These are phyloP conservation scores for Gnathonemus longibarbis DNA, from an alignment of 2,113 vertebrate genomes.

Conservation along the genomic window DNA sequence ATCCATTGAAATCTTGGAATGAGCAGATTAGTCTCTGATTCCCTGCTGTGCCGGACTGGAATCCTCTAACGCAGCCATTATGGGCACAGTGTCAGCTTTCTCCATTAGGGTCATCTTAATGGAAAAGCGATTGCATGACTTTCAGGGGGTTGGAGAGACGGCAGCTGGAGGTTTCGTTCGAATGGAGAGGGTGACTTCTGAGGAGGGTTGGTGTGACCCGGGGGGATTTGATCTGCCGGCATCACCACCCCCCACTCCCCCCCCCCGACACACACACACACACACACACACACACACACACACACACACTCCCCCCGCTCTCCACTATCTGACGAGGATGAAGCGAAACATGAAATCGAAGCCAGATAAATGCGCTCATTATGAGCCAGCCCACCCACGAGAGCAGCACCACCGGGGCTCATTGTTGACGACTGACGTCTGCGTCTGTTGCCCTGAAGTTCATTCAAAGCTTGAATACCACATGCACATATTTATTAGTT, in stretches of 20 bases:
- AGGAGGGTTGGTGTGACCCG: background rate
- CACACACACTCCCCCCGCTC: background rate
- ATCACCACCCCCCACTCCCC: background rate
- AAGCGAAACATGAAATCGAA: background rate
- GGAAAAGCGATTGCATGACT: constrained; percentile 14
- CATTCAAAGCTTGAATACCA: background rate
- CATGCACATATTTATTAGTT: background rate
- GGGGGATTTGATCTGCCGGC: background rate
- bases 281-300: background rate
- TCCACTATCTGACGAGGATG: background rate
- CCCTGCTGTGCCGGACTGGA: constrained; percentile 16
- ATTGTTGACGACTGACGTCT: background rate
- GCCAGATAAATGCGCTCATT: background rate
- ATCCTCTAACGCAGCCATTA: constrained; percentile 14
- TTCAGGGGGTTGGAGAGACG: background rate
- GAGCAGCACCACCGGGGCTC: background rate
- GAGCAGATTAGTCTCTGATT: constrained; percentile 12
- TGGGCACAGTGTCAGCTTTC: background rate
- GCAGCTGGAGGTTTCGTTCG: background rate
- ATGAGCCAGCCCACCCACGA: background rate
- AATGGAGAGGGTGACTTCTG: constrained; percentile 9
- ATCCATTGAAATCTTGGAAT: constrained; percentile 13
- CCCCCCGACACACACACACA: no score
- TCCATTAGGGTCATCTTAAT: constrained; percentile 13
- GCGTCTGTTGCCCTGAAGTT: background rate